A percentile compares a stretch with the other conserved stretches of the same genome.
Conservation (phyloP, 2,113 vertebrate genomes). For the Pantherophis guttatus region DNA sequence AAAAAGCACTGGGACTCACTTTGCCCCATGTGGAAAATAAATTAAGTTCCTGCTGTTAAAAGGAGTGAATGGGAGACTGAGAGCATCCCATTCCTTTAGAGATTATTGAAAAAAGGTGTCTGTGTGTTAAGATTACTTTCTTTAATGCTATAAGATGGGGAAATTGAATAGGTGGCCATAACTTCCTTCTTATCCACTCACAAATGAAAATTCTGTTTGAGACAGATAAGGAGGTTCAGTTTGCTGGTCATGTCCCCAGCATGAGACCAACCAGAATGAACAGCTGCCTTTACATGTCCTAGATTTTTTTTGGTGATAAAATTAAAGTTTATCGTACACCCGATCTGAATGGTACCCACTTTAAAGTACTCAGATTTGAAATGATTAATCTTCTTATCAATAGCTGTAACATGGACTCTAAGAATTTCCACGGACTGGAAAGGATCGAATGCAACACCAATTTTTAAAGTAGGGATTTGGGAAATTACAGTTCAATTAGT, state of each 20-base stretch:
- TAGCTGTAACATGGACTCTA: not conserved
- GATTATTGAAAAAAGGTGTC: conserved; percentile 37
- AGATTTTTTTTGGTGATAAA: not conserved
- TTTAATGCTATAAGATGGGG: not conserved
- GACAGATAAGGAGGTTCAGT: not conserved
- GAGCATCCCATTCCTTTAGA: conserved; percentile 34
- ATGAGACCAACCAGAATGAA: not conserved
- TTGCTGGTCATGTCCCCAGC: not conserved
- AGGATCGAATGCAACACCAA: not conserved
- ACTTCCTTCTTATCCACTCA: not conserved
- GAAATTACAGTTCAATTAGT: not conserved
- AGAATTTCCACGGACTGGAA: not conserved
- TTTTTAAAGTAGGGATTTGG: not conserved
- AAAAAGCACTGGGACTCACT: not conserved
- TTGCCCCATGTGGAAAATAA: conserved; percentile 1
- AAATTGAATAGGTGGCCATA: not conserved
- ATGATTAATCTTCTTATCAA: not conserved
- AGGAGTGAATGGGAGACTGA: not conserved
- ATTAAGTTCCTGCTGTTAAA: conserved; percentile 20
- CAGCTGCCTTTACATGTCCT: not conserved
- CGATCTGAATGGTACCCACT: not conserved
- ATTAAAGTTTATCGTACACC: not conserved
- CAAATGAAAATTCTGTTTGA: not conserved
- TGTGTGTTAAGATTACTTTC: conserved; percentile 29
- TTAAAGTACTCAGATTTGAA: not conserved